Evolutionary conservation across 2,113 vertebrate species (phyloP), one percentile per base, ranked within the genome.

Genomic region (Cacatua alba): DNA sequence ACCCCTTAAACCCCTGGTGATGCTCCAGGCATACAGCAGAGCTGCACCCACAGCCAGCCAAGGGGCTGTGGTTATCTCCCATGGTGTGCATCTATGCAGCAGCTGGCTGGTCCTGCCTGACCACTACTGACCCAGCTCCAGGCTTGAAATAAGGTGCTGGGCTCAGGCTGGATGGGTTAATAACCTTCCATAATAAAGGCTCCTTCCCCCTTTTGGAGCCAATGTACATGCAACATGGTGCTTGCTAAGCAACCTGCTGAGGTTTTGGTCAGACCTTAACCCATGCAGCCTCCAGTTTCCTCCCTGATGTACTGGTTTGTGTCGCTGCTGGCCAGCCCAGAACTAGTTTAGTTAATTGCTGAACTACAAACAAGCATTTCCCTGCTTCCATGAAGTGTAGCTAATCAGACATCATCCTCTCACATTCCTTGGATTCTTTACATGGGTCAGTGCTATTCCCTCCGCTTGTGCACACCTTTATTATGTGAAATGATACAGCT

Each of bases 201-300:
- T 53, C 39, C 52, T 78, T 33, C 65, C 29, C 15, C 29, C 29
- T 51, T 52, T 28, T 21, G 51, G 44, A 59, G 24, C 13, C 44
- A 26, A 17, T 1, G 9, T 8, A n/a, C 3, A 1, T 5, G 10
- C 11, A 18, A 11, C 28, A 2, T 1, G 2, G 29, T 3, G 18
- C 18, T 24, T 76, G 46, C 57, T n/a, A 57, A 80, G 21, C 62
- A 63, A 17, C 59, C 23, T 13, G 21, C 18, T 1, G 31, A 7
- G 10, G 8, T 75, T 63, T 25, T 0, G 5, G 41, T 39, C 60
- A 49, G 64, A 8, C 10, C 10, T 49, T 11, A n/a, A 43, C 52
- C 29, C 20, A 0, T 2, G 37, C 5, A 2, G 60, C 60, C 74
- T 69, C 62, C 4, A 0, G 6, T 37, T 59, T 33, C 35, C 46